Conservation (phyloP, 2,888 invertebrate species). For the Sphaerophoria taeniata region DNA sequence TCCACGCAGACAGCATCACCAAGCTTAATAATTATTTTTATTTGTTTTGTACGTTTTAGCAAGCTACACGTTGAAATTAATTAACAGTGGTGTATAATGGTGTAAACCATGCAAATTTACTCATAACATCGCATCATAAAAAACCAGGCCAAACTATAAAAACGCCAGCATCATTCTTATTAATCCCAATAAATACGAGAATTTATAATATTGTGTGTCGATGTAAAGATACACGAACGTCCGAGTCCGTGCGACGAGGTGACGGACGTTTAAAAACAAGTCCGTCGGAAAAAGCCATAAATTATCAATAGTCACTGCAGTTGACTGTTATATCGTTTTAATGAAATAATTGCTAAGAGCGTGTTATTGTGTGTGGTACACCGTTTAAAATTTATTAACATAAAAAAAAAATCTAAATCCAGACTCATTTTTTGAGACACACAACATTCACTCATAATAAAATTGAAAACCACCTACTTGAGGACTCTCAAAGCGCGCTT, state of each 20-base stretch:
- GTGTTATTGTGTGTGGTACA: conserved; percentile 49
- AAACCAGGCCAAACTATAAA: conserved; percentile 61
- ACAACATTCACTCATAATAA: not conserved
- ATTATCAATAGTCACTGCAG: conserved; percentile 76
- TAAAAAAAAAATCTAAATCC: conserved; percentile 14
- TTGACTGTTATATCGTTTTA: conserved; percentile 77
- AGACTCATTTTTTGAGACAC: conserved; percentile 21
- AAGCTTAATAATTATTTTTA: not conserved
- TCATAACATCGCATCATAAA: conserved; percentile 27
- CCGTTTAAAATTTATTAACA: conserved; percentile 8
- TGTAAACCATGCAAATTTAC: conserved; percentile 67
- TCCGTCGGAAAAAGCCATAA: conserved; percentile 74
- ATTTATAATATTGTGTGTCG: not conserved
- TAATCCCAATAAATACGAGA: conserved; percentile 31
- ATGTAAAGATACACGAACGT: conserved; percentile 56
- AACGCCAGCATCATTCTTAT: conserved; percentile 41
- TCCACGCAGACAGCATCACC: too few relatives aligned
- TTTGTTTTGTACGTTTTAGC: conserved; percentile 29
- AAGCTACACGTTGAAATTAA: conserved; percentile 53
- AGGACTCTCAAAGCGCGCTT: conserved; percentile 27
- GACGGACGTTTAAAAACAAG: too few relatives aligned
- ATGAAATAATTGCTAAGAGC: conserved; percentile 77
- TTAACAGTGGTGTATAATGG: conserved; percentile 64
- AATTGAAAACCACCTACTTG: conserved; percentile 14
- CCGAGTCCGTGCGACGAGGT: not conserved